A percentile compares a stretch with the other conserved stretches of the same genome.
Conservation (phyloP, 35 echinoderm and acorn worm genomes). For the Apostichopus japonicus region DNA sequence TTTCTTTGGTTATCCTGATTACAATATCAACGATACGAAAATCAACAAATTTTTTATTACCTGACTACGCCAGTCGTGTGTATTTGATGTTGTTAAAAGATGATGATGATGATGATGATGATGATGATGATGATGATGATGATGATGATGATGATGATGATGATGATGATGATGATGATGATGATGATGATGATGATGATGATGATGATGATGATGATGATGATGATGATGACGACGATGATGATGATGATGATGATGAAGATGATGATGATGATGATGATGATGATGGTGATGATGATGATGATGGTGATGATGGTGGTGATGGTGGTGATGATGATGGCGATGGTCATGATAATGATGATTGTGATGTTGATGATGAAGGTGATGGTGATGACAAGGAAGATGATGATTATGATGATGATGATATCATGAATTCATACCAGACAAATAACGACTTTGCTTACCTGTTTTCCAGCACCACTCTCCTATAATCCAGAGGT, state of each 20-base stretch:
- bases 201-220: not conserved
- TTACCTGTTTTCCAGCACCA: not conserved
- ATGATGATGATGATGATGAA: slow-evolving; percentile 6
- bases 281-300: slow-evolving; percentile 34
- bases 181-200: slow-evolving; percentile 47
- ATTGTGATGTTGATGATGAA: not conserved
- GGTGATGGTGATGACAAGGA: not conserved
- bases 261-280: slow-evolving; percentile 31
- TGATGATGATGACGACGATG: slow-evolving; percentile 5
- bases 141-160: slow-evolving; percentile 38
- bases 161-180: not conserved
- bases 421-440: not conserved
- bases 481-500: not conserved
- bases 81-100: not conserved
- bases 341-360: slow-evolving; percentile 2
- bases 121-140: slow-evolving; percentile 44
- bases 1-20: not conserved
- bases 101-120: slow-evolving; percentile 30
- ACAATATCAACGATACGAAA: too few species aligned
- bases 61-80: too few species aligned
- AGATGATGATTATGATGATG: slow-evolving; percentile 44
- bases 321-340: slow-evolving; percentile 19
- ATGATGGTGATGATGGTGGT: not conserved
- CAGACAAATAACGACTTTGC: too few species aligned
- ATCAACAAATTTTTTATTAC: too few species aligned